A percentile compares a stretch with the other conserved stretches of the same genome.
phyloP scores from a whole-genome alignment of 2,888 invertebrate genomes.

The Listrodromus nycthemerus region DNA sequence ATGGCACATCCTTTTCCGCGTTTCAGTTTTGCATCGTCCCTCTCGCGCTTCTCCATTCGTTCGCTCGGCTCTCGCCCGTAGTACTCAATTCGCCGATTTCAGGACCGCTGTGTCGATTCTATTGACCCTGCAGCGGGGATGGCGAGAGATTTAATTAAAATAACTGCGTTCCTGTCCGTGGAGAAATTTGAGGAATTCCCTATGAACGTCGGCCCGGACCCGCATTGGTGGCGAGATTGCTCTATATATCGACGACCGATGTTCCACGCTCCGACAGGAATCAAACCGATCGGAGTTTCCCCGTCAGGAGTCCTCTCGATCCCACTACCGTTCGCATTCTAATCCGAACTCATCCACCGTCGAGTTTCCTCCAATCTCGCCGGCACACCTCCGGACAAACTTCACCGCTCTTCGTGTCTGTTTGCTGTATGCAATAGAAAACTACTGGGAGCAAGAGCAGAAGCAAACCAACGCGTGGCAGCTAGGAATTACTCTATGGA shows the following conservation, averaged over 20 bases:
- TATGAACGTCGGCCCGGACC: constrained; percentile 15
- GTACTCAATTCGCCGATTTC: constrained; percentile 19
- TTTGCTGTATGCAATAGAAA: background rate
- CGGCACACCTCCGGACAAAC: constrained; percentile 20
- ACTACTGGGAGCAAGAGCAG: constrained; percentile 37
- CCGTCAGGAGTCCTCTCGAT: background rate
- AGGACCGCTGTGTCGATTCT: constrained; percentile 16
- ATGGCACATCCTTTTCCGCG: constrained; percentile 61
- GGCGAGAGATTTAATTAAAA: constrained; percentile 43
- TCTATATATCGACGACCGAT: constrained; percentile 56
- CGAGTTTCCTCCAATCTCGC: constrained; percentile 57
- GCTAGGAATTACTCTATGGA: constrained; percentile 66
- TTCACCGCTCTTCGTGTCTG: constrained; percentile 42
- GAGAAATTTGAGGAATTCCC: constrained; percentile 43
- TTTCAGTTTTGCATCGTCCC: constrained; percentile 45
- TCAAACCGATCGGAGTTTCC: constrained; percentile 50
- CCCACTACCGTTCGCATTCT: constrained; percentile 8
- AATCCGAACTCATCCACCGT: constrained; percentile 34
- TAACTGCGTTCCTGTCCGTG: background rate
- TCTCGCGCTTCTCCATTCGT: background rate
- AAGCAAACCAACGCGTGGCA: constrained; percentile 36
- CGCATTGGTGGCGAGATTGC: constrained; percentile 18
- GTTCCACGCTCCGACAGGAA: constrained; percentile 32
- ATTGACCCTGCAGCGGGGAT: background rate
- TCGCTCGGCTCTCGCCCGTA: constrained; percentile 4